Evolutionary conservation across 2,113 vertebrate species (phyloP), one percentile per base, ranked within the genome.

Genomic region (Ginglymostoma cirratum): DNA sequence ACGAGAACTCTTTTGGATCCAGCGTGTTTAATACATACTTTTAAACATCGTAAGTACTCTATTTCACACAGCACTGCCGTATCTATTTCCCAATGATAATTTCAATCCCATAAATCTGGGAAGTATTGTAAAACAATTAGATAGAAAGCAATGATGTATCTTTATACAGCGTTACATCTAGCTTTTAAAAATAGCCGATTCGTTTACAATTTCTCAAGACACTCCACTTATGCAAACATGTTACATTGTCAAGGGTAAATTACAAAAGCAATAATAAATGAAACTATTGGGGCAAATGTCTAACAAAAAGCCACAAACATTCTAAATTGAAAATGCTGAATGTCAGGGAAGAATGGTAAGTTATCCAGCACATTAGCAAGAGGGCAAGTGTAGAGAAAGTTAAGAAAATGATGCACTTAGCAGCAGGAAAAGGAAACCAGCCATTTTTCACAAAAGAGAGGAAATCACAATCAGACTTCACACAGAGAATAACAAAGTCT

Each of bases 401-500:
- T 76, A 95, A 95, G 94, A 95, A 95, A 72, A 95, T 95, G 67
- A 76, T 95, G 27, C 94, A 70, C 94, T 95, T 72, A 95, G 38
- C 94, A 95, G 94, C 94, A 95, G 94, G 94, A 76, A 95, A 96
- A 95, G 96, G 85, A 86, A 96, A 66, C 61, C 23, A 52, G 45
- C n/a, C 52, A 94, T 80, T 89, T 66, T 96, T 92, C 66, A 85
- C 72, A 96, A 96, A 92, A 87, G 55, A 95, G 89, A 96, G 94
- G 85, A 95, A 96, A 96, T 94, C 67, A 8, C 34, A 96, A 90
- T 96, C 34, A 66, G 17, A 61, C 94, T 66, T 90, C 70, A 69
- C 78, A 87, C 70, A 95, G 96, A 95, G 92, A 96, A 87, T 34
- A 96, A 96, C 66, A 96, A 96, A 94, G 78, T 69, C 66, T 96